Evolutionary conservation across 2,113 vertebrate species (phyloP).

Genomic region (Pterocles gutturalis): DNA sequence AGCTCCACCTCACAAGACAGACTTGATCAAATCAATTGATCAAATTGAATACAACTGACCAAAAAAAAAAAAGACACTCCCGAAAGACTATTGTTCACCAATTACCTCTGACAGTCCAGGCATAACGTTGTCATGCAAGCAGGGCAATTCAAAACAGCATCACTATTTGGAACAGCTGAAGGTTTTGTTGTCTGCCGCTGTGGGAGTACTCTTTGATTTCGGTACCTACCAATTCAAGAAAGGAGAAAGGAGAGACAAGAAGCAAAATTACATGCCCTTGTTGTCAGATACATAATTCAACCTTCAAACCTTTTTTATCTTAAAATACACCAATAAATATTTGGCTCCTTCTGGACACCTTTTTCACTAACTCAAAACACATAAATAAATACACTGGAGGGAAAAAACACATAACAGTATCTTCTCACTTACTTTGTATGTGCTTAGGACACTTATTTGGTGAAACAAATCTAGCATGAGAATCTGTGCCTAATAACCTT

Average conservation of each 20-base stretch:
- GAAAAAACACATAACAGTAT: background rate
- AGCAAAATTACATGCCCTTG: background rate
- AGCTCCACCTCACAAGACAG: background rate
- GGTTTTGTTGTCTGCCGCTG: slow-evolving; percentile 16
- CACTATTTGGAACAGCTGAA: slow-evolving; percentile 83
- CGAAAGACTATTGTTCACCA: background rate
- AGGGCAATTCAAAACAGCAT: slow-evolving; percentile 95
- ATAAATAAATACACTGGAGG: background rate
- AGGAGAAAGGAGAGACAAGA: background rate
- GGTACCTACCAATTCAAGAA: slow-evolving; percentile 76
- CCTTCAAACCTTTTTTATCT: background rate
- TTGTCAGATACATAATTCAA: background rate
- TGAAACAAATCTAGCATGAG: background rate
- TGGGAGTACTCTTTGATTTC: slow-evolving; percentile 38
- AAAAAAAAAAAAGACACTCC: background rate
- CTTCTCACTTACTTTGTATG: background rate
- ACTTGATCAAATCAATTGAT: background rate
- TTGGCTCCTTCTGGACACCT: background rate
- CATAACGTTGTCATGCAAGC: slow-evolving; percentile 97
- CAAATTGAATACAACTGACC: background rate
- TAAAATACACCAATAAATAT: background rate
- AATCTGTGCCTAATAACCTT: background rate
- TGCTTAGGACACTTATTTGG: background rate
- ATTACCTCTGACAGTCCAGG: slow-evolving; percentile 95
- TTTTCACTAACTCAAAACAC: background rate